Evolutionary conservation across 2,113 vertebrate species (phyloP).

Genomic region (Orcinus orca): DNA sequence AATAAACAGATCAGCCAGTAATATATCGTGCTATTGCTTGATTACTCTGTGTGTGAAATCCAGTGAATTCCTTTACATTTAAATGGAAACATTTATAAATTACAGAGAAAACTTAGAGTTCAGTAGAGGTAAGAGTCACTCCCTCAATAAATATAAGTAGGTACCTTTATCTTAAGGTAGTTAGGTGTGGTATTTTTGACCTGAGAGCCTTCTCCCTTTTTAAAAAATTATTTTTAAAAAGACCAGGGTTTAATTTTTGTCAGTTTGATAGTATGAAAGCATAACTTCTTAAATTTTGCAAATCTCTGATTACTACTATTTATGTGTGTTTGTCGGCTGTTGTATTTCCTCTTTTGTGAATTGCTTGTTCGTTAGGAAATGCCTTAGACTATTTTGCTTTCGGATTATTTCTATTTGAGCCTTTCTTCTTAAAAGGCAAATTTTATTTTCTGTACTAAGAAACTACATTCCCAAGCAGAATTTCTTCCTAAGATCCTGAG

Average conservation of each 20-base stretch:
- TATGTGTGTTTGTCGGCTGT: background rate
- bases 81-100: slow-evolving; percentile 47
- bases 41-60: background rate
- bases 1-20: background rate
- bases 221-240: background rate
- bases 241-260: background rate
- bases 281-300: background rate
- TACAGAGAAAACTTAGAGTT: slow-evolving; percentile 46
- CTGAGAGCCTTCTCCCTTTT: background rate
- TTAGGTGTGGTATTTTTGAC: slow-evolving; percentile 2
- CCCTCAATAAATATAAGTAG: background rate
- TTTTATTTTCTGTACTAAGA: slow-evolving; percentile 37
- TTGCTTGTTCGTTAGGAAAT: background rate
- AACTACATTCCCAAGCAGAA: slow-evolving; percentile 7
- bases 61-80: slow-evolving; percentile 41
- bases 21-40: background rate
- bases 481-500: background rate
- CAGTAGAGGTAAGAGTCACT: background rate
- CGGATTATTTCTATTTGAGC: background rate
- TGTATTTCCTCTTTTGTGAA: background rate
- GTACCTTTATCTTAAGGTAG: background rate
- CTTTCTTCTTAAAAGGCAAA: slow-evolving; percentile 14
- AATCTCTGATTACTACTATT: background rate
- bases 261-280: background rate
- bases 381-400: background rate